Conservation (phyloP, 2,113 vertebrate genomes). For the Tachycineta bicolor region DNA sequence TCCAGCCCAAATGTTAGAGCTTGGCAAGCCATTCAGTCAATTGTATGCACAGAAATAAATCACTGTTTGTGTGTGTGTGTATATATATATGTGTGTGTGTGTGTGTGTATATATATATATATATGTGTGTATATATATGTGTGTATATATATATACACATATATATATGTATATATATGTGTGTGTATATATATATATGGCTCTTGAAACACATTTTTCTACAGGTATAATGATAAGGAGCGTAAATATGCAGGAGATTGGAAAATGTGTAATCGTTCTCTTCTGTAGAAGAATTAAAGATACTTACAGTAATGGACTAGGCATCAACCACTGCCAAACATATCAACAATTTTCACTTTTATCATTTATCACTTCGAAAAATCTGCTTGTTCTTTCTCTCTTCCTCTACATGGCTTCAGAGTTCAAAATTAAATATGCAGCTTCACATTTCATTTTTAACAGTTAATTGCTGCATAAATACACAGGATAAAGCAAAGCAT, state of each 20-base stretch:
- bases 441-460: neutral
- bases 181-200: neutral
- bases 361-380: neutral
- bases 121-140: no score
- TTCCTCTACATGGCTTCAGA: neutral
- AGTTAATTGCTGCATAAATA: constrained; percentile 45
- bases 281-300: constrained; percentile 11
- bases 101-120: no score
- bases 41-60: neutral
- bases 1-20: neutral
- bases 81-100: neutral
- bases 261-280: neutral
- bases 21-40: neutral
- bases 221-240: neutral
- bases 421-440: neutral
- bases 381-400: neutral
- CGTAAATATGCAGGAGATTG: neutral
- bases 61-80: neutral
- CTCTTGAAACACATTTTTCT: neutral
- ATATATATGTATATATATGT: no score
- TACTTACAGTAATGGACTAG: neutral
- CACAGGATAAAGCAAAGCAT: neutral
- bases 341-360: neutral
- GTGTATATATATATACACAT: no score
- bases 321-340: neutral